Base-by-base conservation (phyloP, 2,888 invertebrate genomes). In the Campoplex nolae region DNA sequence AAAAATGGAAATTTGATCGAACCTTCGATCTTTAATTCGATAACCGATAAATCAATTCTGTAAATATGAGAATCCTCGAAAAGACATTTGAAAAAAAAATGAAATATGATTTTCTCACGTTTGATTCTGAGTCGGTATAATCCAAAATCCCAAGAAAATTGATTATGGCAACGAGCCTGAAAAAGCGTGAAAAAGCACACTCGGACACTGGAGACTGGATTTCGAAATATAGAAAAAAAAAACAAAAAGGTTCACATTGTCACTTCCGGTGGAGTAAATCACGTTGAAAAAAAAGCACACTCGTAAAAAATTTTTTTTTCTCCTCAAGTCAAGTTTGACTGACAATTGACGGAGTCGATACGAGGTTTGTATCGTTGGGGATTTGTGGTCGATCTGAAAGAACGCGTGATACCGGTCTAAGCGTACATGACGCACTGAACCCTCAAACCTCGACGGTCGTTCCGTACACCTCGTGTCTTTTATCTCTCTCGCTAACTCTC, bases 401-500 rank as follows among this genome's bases (percentile, higher is more conserved):
- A 51, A 71, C 71, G 35, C 81, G 91, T 91, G 91, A 88, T 91
- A 89, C 88, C 90, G 89, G 88, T 88, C 88, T 83, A 88, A 89
- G 89, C 90, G 90, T 90, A 89, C 89, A 86, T 90, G 90, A 89
- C 90, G 88, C 89, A 93, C 92, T 93, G 91, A 92, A 91, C 90
- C 87, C 90, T 90, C 90, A 89, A 88, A 90, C 89, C 90, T 88
- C 89, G 90, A 84, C 89, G 88, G 87, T 88, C 89, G 84, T 83
- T 73, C 75, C 75, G 74, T 82, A 71, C 65, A 79, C 83, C 85
- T 82, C 85, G 87, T 87, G 86, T 83, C 79, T 71, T 51, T 73
- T 68, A 56, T 32, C 42, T 75, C 62, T 67, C 48, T 38, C 56
- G 56, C 23, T 23, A 23, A 23, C 77, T 67, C 35, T 79, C 56